Percentiles rank a stretch among this genome's conserved stretches.
Evolutionary conservation across 2,888 invertebrate genomes (phyloP).

Genomic region (Caenorhabditis auriculariae): DNA sequence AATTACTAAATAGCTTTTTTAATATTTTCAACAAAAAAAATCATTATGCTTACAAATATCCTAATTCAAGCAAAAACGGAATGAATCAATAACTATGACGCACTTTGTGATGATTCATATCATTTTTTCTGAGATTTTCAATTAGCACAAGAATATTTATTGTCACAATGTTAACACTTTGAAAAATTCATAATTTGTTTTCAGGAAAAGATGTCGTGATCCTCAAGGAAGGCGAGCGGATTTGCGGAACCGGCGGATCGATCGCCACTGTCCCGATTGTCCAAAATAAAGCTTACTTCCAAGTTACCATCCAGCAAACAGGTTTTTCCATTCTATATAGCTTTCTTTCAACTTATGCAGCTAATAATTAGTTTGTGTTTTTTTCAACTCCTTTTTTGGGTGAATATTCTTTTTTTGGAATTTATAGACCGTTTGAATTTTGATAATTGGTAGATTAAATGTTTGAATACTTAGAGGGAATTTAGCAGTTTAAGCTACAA

Average conservation of each 20-base stretch:
- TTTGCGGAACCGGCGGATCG: constrained; percentile 93
- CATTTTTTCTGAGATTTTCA: too few species aligned
- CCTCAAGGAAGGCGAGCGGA: constrained; percentile 86
- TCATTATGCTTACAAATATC: too few species aligned
- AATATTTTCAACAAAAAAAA: constrained; percentile 3
- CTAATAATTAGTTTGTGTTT: background rate
- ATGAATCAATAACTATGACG: background rate
- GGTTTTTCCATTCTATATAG: constrained; percentile 67
- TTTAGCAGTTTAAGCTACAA: background rate
- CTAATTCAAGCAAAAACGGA: too few species aligned
- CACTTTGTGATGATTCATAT: too few species aligned
- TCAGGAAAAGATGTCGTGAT: constrained; percentile 91
- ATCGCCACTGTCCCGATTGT: constrained; percentile 86
- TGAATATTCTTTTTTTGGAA: background rate
- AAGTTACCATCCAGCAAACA: constrained; percentile 93
- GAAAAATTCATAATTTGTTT: too few species aligned
- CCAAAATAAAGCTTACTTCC: constrained; percentile 96
- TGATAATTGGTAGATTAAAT: background rate
- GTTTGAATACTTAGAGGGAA: background rate
- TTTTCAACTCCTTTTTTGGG: constrained; percentile 1
- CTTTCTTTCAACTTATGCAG: background rate
- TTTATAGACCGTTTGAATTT: background rate
- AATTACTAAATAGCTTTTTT: too few species aligned
- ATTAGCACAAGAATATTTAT: too few species aligned
- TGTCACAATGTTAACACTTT: too few species aligned